A percentile compares a stretch with the other conserved stretches of the same genome.
Evolutionary conservation across 2,113 vertebrate species (phyloP).

Genomic region (Menura novaehollandiae): DNA sequence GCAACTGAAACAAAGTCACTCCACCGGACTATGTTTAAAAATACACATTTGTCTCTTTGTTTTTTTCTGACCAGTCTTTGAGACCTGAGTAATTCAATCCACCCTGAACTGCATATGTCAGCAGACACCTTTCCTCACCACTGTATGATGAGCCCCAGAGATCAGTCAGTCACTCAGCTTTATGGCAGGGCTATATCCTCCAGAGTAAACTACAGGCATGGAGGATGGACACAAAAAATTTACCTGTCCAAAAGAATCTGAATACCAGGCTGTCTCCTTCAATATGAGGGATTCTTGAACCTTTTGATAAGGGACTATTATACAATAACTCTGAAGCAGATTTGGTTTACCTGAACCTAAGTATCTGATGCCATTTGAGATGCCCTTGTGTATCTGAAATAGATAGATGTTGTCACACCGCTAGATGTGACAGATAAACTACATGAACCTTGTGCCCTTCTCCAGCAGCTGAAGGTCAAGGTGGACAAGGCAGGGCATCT

Average conservation of each 20-base stretch:
- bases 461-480: neutral
- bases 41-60: neutral
- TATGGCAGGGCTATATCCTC: neutral
- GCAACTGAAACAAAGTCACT: neutral
- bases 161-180: neutral
- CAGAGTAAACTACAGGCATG: neutral
- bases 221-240: neutral
- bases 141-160: neutral
- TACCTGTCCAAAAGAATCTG: neutral
- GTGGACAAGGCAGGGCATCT: neutral
- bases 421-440: neutral
- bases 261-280: neutral
- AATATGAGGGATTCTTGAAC: neutral
- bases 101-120: neutral
- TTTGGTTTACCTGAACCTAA: neutral
- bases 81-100: neutral
- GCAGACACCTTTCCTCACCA: neutral
- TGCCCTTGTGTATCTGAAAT: neutral
- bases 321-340: neutral
- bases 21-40: neutral
- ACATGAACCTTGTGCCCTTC: neutral
- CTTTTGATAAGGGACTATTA: neutral
- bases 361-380: neutral
- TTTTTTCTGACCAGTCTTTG: neutral
- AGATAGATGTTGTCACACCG: neutral